Base-by-base conservation (phyloP, 2,113 vertebrate genomes). In the Entosphenus tridentatus region DNA sequence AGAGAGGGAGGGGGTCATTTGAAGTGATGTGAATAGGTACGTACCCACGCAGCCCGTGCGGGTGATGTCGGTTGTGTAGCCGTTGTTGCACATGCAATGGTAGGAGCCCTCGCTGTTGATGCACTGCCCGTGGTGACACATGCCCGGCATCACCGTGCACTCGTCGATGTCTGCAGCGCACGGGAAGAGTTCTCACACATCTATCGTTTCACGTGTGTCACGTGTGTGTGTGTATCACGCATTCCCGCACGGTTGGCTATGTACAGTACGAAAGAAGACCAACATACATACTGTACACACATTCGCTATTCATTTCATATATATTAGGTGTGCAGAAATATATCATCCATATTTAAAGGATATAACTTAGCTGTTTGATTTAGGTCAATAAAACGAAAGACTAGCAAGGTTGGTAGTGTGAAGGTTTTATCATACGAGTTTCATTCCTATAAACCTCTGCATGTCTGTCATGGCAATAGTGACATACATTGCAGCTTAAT, bases 101-200 rank as follows among this genome's bases (percentile, higher is more conserved):
- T 87, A 95, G 68, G 89, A 92, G 56, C 92, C 89, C 1, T 91
- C 82, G 70, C 77, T 86, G 79, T 96, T 96, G 79, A 97, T 82
- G 76, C 89, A 97, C 76, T 88, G 83, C 1, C 91, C 89, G 0
- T 90, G 83, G 55, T 70, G 79, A 71, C 91, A 97, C 70, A 92
- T 78, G 74, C 83, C 82, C 13, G 86, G 80, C 71, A 96, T 78
- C 55, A 93, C 83, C 21, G 73, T 81, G 74, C 92, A 97, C 76
- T 97, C 91, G 0, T 96, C 88, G 16, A 96, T 89, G 72, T 97
- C 92, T 96, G 80, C 0, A 16, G 69, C 65, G 11, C n/a, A 21
- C 62, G 10, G 21, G 62, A 65, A 65, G 21, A 65, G 21, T n/a
- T 21, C 10, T 65, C 62, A 16, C 21, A 9, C 9, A 16, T 21